Evolutionary conservation across 2,797 vertebrate species (phyloP).

Genomic region (Argyrosomus regius): DNA sequence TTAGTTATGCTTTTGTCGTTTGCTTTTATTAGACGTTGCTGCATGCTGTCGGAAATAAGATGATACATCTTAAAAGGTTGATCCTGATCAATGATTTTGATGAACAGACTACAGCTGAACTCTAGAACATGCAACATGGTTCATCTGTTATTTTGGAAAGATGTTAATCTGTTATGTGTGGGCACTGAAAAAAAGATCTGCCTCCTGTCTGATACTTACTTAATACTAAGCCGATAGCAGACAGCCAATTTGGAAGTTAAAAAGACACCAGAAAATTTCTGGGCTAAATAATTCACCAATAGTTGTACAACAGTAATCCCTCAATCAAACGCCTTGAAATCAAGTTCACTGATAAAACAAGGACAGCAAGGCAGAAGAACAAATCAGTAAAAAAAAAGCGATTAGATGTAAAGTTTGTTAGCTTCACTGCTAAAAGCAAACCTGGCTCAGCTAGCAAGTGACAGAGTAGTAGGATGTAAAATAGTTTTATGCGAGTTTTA

Average conservation of each 20-base stretch:
- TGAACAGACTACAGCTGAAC: no score
- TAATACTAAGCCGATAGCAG: background rate
- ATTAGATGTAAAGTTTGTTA: no score
- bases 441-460: background rate
- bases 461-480: background rate
- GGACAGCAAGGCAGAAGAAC: no score
- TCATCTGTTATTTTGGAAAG: background rate
- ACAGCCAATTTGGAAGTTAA: background rate
- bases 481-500: background rate
- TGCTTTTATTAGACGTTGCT: no score
- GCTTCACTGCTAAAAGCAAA: background rate
- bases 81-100: no score
- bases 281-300: background rate
- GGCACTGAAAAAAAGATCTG: background rate
- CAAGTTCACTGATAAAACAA: background rate
- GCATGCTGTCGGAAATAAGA: no score
- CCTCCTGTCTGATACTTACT: background rate
- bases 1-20: no score
- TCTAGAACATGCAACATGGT: background rate
- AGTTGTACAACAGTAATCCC: no score
- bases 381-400: no score
- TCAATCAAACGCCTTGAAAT: background rate
- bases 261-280: background rate
- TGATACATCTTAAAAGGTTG: no score
- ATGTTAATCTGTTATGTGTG: background rate